Evolutionary conservation across 1,140 invertebrate genomes (phyloP), one percentile per base, ranked within the genome.

Genomic region (Drosophila aff.): DNA sequence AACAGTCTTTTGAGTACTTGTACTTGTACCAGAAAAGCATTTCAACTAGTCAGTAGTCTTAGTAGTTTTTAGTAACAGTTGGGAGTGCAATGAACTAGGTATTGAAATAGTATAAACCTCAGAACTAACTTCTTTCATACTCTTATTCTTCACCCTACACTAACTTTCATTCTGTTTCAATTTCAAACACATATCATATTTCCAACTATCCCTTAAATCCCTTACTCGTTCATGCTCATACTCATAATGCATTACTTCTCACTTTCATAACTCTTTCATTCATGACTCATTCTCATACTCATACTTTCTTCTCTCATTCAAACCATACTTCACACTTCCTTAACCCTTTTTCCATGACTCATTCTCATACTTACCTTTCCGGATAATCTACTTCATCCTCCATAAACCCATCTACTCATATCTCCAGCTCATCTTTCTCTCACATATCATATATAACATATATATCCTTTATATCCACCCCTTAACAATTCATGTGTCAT

Each of bases 1-100:
- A 69, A 77, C 3, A 21, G 21, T 43, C 16, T 40, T 57, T 52
- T 52, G 13, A 55, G 49, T 28, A 7, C 11, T 41, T 59, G 1
- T 23, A 60, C 33, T 40, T 66, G 53, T 57, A 64, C 62, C 81
- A 79, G 76, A 36, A 21, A 67, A 28, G 71, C 75, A 78, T 63
- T 75, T 74, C 49, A 65, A 28, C 31, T 74, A 86, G 80, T 86
- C 80, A 47, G 52, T 80, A 78, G 52, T 21, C 13, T 49, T 46
- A 59, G 59, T 26, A 44, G 10, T n/a, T 41, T 18, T 68, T 55
- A 77, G 71, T 26, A 31, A 52, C 23, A 50, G 49, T 71, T 55
- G 63, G 63, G 57, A 74, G 67, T 74, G 67, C 71, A 74, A 74
- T 52, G 53, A 74, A 50, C 41, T 76, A 52, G 28, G n/a, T 47